phyloP scores from a whole-genome alignment of 2,888 invertebrate species.

The Asteroscopus sphinx region DNA sequence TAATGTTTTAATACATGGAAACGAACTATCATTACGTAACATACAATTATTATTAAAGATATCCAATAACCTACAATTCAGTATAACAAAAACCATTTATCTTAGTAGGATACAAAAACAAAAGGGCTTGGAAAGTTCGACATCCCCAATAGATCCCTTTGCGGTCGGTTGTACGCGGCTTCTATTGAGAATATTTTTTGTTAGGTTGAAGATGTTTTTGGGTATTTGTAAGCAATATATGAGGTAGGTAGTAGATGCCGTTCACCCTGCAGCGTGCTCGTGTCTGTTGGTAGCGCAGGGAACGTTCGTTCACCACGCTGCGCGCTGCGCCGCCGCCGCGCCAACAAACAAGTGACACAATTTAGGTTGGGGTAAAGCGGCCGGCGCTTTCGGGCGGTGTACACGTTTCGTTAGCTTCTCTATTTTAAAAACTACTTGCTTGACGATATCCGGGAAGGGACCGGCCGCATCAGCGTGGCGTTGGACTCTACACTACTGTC shows the following conservation, averaged over 20 bases:
- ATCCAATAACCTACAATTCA: constrained; percentile 7
- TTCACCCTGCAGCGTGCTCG: constrained; percentile 74
- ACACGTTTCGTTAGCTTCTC: constrained; percentile 89
- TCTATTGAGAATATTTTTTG: constrained; percentile 71
- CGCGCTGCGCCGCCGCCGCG: constrained; percentile 67
- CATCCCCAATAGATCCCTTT: constrained; percentile 66
- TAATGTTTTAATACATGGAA: constrained; percentile 11
- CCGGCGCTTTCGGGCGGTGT: constrained; percentile 87
- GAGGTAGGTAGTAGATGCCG: constrained; percentile 71
- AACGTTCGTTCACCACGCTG: constrained; percentile 65
- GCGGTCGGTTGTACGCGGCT: constrained; percentile 62
- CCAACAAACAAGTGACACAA: constrained; percentile 85
- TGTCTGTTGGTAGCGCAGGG: constrained; percentile 65
- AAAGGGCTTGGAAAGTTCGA: constrained; percentile 63
- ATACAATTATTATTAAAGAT: not conserved
- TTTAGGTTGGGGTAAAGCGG: constrained; percentile 85
- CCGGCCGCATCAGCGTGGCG: constrained; percentile 81
- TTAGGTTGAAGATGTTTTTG: constrained; percentile 60
- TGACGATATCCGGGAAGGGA: constrained; percentile 89
- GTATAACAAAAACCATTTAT: constrained; percentile 40
- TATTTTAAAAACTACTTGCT: constrained; percentile 88
- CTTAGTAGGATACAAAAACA: constrained; percentile 57
- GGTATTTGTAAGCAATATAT: constrained; percentile 65
- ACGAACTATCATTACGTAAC: constrained; percentile 15
- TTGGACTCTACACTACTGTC: constrained; percentile 75